Evolutionary conservation across 2,888 invertebrate species (phyloP), one percentile per base, ranked within the genome.

Genomic region (Patella caerulea): DNA sequence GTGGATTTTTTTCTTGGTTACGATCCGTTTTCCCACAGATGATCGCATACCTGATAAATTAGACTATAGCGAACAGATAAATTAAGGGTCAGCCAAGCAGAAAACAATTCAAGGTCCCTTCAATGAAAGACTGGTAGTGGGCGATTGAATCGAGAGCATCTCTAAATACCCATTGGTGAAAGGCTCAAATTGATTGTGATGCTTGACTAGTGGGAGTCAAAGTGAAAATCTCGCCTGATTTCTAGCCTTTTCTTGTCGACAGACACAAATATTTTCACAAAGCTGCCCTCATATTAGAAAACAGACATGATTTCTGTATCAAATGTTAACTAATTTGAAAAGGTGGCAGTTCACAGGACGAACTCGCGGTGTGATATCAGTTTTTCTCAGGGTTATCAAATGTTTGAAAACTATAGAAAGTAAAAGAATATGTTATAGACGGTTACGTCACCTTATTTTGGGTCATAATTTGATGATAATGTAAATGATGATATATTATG

Each of bases 261-360:
- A 65, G 65, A 65, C 65, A 65, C 65, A 65, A 65, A 65, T 65
- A 65, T 65, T 65, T 65, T 65, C 24, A 65, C 65, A 65, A 24
- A 24, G 19, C 65, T 65, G 65, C 65, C 65, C 65, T 24, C 65
- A 65, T 24, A 65, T 65, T 65, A 65, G 19, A 65, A 65, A 65
- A 65, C 65, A 65, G 65, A 65, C 65, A 65, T 19, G 65, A 65
- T 65, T 24, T 65, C 65, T 65, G 19, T 65, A 65, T 65, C 24
- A 45, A 45, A 65, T 65, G 19, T 12, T 24, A 65, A 65, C 65
- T 65, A 65, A 65, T 65, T n/a, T 65, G 65, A 24, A 65, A 24
- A 65, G 11, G 19, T 65, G 65, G 24, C 65, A 65, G 19, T 65
- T 65, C 24, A 24, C 65, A 65, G 19, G 19, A 24, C 65, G 45